Base-by-base conservation (phyloP, 2,113 vertebrate genomes). In the Chamaetylas fuelleborni region DNA sequence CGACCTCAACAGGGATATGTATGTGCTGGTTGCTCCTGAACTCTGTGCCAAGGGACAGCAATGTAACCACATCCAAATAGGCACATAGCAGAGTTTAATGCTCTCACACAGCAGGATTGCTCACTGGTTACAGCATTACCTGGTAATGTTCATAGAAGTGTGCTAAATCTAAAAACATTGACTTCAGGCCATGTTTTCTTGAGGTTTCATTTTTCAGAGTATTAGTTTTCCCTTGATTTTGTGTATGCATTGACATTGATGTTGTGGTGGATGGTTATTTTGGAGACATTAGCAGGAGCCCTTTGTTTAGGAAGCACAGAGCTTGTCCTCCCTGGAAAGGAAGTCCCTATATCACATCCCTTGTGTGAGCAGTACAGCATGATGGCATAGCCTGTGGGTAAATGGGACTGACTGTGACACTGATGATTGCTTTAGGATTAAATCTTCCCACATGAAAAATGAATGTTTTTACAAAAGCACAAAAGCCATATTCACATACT, bases 11-110 rank as follows among this genome's bases (percentile, higher is more conserved):
- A 96, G 97, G 97, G 98, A 97, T 47, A 93, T 96, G 29, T 97
- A 69, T 65, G 97, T 97, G 97, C 98, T 97, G 93, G 96, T 97
- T 47, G 97, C 98, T 43, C 98, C 97, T 74, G 98, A 98, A 93
- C 96, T 98, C 58, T 98, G 96, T 89, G 92, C 90, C 91, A 98
- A 98, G 97, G 97, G 98, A 34, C 58, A 71, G 95, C 57, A 17
- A 17, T 6, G 50, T 34, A 34, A 61, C 18, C 17, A 7, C 28
- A 45, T 43, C 22, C 9, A n/a, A 42, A 3, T 15, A 20, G 47
- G 26, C 28, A 31, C 9, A 20, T 0, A 51, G 42, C 31, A 69
- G 22, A 53, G 33, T 40, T 40, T 45, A 29, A 69, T 36, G 17
- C 22, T 80, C 19, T 62, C 9, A 16, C 19, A 33, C 12, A 50